A percentile compares a stretch with the other conserved stretches of the same genome.
Conservation (phyloP, 2,797 vertebrate species). For the Bradypus variegatus region DNA sequence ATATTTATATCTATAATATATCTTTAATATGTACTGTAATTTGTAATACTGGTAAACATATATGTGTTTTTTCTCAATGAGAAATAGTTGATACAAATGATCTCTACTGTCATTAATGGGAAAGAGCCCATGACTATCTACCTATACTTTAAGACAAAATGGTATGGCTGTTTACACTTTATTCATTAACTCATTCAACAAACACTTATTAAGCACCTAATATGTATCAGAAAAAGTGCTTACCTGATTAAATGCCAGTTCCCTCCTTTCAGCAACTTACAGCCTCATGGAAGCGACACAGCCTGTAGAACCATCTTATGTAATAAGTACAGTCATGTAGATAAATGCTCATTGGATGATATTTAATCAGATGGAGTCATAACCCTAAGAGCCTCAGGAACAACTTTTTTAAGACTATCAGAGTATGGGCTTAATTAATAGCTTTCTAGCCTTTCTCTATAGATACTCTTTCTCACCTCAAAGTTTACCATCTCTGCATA, state of each 20-base stretch:
- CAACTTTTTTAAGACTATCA: not conserved
- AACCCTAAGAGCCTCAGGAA: not conserved
- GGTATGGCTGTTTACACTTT: not conserved
- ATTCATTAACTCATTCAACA: not conserved
- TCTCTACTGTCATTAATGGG: not conserved
- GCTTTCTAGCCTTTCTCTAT: not conserved
- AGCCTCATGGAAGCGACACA: not conserved
- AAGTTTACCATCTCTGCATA: not conserved
- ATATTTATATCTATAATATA: too few relatives aligned
- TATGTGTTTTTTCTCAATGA: not conserved
- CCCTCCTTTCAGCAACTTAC: not conserved
- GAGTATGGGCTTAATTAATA: not conserved
- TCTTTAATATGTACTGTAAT: too few relatives aligned
- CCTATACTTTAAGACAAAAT: not conserved
- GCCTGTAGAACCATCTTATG: not conserved
- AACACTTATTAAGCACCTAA: not conserved
- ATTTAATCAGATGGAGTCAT: not conserved
- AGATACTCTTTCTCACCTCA: not conserved
- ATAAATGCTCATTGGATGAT: not conserved
- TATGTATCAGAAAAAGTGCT: not conserved
- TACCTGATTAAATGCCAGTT: not conserved
- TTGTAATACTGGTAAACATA: too few relatives aligned
- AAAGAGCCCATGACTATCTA: not conserved
- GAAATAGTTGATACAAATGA: not conserved
- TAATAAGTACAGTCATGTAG: not conserved